phyloP scores from a whole-genome alignment of 2,113 vertebrate species.

The cattle (Bos taurus) region ARS-UCD2.0 NC_037336.1:43370001-43370500 shows the following conservation, averaged over 20 bases:
- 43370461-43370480: neutral
- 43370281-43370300: slow-evolving; percentile 88
- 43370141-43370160: neutral
- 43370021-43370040: neutral
- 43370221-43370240: slow-evolving; percentile 27
- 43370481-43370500: neutral
- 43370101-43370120: neutral
- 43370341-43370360: slow-evolving; percentile 94
- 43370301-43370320: slow-evolving; percentile 94
- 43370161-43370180: neutral
- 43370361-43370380: slow-evolving; percentile 91
- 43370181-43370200: neutral
- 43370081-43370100: neutral
- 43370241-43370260: slow-evolving; percentile 91
- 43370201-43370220: neutral
- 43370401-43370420: slow-evolving; percentile 87
- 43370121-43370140: neutral
- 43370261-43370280: slow-evolving; percentile 94
- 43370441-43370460: neutral
- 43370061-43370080: neutral
- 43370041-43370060: neutral
- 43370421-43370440: slow-evolving; percentile 85
- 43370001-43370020: slow-evolving; percentile 36
- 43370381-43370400: slow-evolving; percentile 94
- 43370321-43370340: slow-evolving; percentile 94